Evolutionary conservation across 2,797 vertebrate species (phyloP).

Genomic region (Kryptopterus vitreolus): DNA sequence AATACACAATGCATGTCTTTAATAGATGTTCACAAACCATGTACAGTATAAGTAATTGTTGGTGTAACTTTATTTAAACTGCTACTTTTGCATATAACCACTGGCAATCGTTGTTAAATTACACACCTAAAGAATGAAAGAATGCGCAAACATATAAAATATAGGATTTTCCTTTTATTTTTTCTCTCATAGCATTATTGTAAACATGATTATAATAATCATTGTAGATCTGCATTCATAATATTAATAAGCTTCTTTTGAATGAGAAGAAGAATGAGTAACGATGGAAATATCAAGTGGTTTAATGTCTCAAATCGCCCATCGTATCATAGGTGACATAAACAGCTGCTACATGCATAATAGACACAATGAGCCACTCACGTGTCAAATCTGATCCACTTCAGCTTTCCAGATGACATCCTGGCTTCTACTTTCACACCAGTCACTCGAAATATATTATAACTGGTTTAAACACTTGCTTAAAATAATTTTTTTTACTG

Average conservation of each 20-base stretch:
- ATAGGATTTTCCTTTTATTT: background rate
- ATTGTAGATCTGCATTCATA: background rate
- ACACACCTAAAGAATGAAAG: background rate
- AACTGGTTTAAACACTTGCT: background rate
- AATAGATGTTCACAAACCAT: background rate
- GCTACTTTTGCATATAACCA: background rate
- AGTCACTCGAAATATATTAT: background rate
- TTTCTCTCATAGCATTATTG: background rate
- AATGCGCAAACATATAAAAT: background rate
- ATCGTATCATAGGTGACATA: constrained; percentile 25
- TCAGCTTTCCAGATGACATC: constrained; percentile 9
- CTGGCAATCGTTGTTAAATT: background rate
- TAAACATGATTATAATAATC: background rate
- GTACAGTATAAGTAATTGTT: background rate
- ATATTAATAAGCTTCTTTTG: background rate
- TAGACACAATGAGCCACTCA: background rate
- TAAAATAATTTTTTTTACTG: background rate
- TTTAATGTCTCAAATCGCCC: background rate
- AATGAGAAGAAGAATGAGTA: background rate
- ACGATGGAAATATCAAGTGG: background rate
- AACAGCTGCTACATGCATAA: constrained; percentile 28
- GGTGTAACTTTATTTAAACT: background rate
- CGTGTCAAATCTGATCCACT: background rate
- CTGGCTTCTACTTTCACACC: background rate
- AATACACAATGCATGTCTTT: background rate